phyloP scores from a whole-genome alignment of 1,140 invertebrate species.

The Ganaspis sp. region DNA sequence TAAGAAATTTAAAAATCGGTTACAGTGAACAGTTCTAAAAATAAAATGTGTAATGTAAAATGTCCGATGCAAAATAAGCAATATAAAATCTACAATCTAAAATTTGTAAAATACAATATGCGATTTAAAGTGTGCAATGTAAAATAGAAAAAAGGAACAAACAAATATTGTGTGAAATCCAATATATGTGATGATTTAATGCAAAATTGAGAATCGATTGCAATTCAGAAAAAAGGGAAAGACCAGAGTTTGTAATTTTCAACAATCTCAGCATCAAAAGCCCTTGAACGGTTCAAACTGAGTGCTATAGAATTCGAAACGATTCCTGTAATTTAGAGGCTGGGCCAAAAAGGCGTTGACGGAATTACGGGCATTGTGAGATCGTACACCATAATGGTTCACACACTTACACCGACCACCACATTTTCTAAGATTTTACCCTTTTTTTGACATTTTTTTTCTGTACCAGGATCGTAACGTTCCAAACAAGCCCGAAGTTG shows the following conservation, averaged over 20 bases:
- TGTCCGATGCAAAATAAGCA: too few relatives aligned
- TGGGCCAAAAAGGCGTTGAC: slow-evolving; percentile 19
- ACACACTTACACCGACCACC: not conserved
- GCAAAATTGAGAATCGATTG: not conserved
- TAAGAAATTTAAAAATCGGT: too few relatives aligned
- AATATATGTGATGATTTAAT: too few relatives aligned
- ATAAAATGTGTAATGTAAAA: too few relatives aligned
- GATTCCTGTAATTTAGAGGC: slow-evolving; percentile 23
- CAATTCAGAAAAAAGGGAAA: not conserved
- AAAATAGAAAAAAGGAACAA: too few relatives aligned
- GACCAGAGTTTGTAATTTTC: not conserved
- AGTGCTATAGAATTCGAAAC: slow-evolving; percentile 15
- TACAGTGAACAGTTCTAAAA: too few relatives aligned
- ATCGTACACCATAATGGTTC: not conserved
- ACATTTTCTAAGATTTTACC: not conserved
- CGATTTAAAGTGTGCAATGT: too few relatives aligned
- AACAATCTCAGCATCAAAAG: not conserved
- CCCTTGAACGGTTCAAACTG: slow-evolving; percentile 14
- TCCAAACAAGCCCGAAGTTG: not conserved
- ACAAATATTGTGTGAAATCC: too few relatives aligned
- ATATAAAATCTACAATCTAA: too few relatives aligned
- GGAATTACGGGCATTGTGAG: slow-evolving; percentile 19
- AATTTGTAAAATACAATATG: too few relatives aligned
- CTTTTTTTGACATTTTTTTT: not conserved
- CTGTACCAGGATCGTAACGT: too few relatives aligned